phyloP scores from a whole-genome alignment of 2,113 vertebrate genomes.

The Calypte anna region DNA sequence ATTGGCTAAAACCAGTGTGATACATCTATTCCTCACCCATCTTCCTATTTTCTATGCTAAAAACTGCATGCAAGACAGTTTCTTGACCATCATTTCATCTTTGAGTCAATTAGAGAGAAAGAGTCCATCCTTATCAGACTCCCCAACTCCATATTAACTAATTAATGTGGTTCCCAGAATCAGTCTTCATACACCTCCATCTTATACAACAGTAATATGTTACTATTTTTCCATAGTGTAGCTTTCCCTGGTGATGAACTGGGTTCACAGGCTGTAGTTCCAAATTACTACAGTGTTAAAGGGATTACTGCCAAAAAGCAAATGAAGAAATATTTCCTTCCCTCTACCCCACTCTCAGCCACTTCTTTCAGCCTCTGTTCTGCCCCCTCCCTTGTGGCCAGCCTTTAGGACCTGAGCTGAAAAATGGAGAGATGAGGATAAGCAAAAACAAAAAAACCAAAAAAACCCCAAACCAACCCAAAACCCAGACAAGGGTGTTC shows the following conservation, averaged over 20 bases:
- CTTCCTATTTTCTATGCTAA: neutral
- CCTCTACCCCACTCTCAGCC: neutral
- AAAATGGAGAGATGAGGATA: neutral
- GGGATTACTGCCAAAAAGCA: neutral
- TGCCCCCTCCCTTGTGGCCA: neutral
- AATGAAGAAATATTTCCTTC: neutral
- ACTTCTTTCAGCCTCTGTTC: neutral
- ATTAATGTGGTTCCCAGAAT: accelerated
- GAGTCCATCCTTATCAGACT: neutral
- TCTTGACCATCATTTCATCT: neutral
- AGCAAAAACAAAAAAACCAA: neutral
- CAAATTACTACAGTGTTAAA: neutral
- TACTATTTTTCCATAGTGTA: neutral
- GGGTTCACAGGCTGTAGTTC: neutral
- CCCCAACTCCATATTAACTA: neutral
- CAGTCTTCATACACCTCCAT: neutral
- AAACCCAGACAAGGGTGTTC: neutral
- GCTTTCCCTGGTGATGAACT: neutral
- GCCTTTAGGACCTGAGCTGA: neutral
- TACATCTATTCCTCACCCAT: neutral
- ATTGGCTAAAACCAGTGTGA: neutral
- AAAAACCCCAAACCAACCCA: too few species aligned
- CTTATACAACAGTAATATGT: neutral
- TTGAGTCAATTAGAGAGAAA: neutral
- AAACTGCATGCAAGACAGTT: neutral